Conservation (phyloP, 2,113 vertebrate species). For the Capricornis sumatraensis region DNA sequence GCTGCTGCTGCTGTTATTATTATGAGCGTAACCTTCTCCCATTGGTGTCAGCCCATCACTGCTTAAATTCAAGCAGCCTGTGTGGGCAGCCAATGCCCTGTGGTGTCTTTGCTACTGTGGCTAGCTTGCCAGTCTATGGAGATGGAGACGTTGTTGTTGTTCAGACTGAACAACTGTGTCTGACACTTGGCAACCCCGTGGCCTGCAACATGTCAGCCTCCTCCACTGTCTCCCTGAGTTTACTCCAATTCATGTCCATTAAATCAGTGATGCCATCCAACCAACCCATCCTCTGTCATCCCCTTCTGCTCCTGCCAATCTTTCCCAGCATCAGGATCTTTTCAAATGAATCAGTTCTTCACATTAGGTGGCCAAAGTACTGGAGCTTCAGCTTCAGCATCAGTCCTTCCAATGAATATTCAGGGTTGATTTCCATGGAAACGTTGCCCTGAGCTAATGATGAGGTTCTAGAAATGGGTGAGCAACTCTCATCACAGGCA, state of each 20-base stretch:
- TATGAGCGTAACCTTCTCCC: too few relatives aligned
- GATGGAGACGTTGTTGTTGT: not conserved
- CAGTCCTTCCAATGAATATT: not conserved
- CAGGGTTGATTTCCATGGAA: not conserved
- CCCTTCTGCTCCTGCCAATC: not conserved
- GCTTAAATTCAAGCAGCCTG: not conserved
- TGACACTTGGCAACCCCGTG: not conserved
- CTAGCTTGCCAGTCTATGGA: rapidly evolving
- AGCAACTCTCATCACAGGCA: not conserved
- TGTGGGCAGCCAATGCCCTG: too few relatives aligned
- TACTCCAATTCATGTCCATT: not conserved
- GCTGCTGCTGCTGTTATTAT: not conserved
- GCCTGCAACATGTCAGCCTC: not conserved
- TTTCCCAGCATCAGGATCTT: not conserved
- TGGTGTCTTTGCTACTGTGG: not conserved
- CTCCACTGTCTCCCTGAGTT: not conserved
- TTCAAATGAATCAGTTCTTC: not conserved
- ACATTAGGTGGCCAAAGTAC: not conserved
- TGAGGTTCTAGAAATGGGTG: not conserved
- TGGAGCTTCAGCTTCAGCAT: not conserved
- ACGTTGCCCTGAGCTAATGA: not conserved
- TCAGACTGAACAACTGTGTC: not conserved
- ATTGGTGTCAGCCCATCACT: rapidly evolving
- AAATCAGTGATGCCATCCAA: not conserved
- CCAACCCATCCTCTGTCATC: not conserved